Base-by-base conservation (phyloP, 1,140 invertebrate genomes). In the Cydia pomonella region DNA sequence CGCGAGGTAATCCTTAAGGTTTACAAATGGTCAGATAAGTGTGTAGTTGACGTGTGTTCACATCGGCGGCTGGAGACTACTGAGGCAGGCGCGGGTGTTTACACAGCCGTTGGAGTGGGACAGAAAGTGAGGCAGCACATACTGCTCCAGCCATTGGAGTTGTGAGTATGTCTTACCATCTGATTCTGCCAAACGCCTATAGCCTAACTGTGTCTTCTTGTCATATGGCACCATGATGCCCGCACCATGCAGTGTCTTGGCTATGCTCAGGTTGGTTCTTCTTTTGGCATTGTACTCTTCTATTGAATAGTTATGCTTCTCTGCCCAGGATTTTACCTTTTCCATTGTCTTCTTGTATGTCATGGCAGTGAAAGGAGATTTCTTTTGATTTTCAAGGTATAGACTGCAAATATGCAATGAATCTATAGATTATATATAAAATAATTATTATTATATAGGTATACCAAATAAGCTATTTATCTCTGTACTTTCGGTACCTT, bases 161-260 rank as follows among this genome's bases (percentile, higher is more conserved):
- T 44, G 41, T 41, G 12, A 41, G 12, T 12, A 44, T 44, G 2
- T 13, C 86, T 94, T 95, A 96, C 97, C 95, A 91, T 97, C 94
- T 64, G 94, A 96, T 80, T 96, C 96, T 75, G 95, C 94, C 7
- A 98, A 92, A 73, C 95, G 94, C 76, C 97, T 94, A 81, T 98
- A 98, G 1, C 97, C 97, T 7, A 98, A 84, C 82, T 97, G 93
- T 2, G 96, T 95, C 87, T 96, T 96, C 77, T 96, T 96, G 83
- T 98, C 94, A 75, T 96, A 96, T 1, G 97, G 97, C 3, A 99
- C 98, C 47, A 98, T 97, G 85, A 99, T 96, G 2, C 98, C 98
- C 77, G 96, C 96, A 76, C 95, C 95, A 90, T 98, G 97, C 79
- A 99, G 97, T 29, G 96, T 96, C 87, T 95, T 96, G 29, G 96